Percentiles rank a stretch among this genome's conserved stretches.
Conservation (phyloP, 2,113 vertebrate genomes). For the Danio rerio region GRCz12tu NC_133182.1:58824001-58824500, state of each 20-base stretch:
- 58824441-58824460: no score
- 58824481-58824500: no score
- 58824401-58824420: background rate
- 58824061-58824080: background rate
- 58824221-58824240: slow-evolving; percentile 67
- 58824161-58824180: slow-evolving; percentile 95
- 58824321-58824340: background rate
- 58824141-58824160: slow-evolving; percentile 95
- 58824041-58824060: background rate
- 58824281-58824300: background rate
- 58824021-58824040: background rate
- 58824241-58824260: background rate
- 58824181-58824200: slow-evolving; percentile 81
- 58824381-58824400: background rate
- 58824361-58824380: background rate
- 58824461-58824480: no score
- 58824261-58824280: background rate
- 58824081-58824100: slow-evolving; percentile 5
- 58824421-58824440: background rate
- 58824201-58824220: slow-evolving; percentile 95
- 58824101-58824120: slow-evolving; percentile 84
- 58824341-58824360: background rate
- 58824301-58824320: background rate
- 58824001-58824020: no score
- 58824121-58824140: slow-evolving; percentile 98